Conservation (phyloP, 1,140 invertebrate species). For the Brachionus manjavacas region DNA sequence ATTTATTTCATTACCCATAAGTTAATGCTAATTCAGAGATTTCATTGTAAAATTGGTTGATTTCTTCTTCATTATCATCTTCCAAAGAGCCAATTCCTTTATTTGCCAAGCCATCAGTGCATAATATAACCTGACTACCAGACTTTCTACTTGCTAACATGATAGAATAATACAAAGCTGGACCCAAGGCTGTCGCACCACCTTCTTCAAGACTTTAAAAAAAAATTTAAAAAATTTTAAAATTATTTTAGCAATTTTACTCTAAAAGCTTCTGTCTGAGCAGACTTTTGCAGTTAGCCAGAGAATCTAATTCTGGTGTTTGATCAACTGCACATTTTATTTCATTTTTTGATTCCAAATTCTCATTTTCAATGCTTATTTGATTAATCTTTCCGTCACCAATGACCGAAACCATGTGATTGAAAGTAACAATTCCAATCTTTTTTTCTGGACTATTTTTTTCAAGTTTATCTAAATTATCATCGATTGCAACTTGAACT, state of each 20-base stretch:
- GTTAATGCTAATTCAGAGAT: slow-evolving; percentile 46
- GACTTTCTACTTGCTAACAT: slow-evolving; percentile 48
- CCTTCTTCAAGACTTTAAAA: slow-evolving; percentile 49
- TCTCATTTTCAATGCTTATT: not conserved
- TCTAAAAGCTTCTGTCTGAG: not conserved
- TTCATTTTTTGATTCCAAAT: slow-evolving; percentile 47
- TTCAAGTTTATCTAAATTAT: slow-evolving; percentile 51
- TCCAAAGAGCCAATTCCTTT: slow-evolving; percentile 52
- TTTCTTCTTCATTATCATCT: slow-evolving; percentile 12
- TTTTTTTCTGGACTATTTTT: slow-evolving; percentile 50
- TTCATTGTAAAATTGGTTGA: slow-evolving; percentile 49
- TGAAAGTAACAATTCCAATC: slow-evolving; percentile 52
- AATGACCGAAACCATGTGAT: slow-evolving; percentile 48
- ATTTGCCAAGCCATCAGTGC: slow-evolving; percentile 55
- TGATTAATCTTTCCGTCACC: not conserved
- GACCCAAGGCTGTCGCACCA: slow-evolving; percentile 53
- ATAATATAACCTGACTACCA: slow-evolving; percentile 54
- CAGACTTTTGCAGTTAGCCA: slow-evolving; percentile 44
- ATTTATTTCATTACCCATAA: slow-evolving; percentile 45
- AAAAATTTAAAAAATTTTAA: not conserved
- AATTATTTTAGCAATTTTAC: not conserved
- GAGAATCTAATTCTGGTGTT: slow-evolving; percentile 48
- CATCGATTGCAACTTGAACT: slow-evolving; percentile 54
- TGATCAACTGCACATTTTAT: slow-evolving; percentile 46
- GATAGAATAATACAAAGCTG: slow-evolving; percentile 51